Conservation (phyloP, 2,797 vertebrate genomes). For the Girardinus metallicus region DNA sequence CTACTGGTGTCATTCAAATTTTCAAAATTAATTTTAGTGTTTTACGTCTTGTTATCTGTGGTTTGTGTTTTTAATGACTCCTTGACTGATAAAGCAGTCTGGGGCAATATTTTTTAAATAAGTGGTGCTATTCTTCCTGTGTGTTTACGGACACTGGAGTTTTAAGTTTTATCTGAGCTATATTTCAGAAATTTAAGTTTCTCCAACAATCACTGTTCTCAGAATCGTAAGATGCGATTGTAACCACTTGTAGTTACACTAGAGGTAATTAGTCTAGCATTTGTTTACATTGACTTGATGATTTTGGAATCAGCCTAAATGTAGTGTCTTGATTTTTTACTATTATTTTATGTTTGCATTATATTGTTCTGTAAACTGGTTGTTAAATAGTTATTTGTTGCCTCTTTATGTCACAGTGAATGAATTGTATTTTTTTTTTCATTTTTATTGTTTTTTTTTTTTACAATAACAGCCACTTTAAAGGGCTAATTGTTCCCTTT, state of each 20-base stretch:
- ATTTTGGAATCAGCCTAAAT: slow-evolving; percentile 36
- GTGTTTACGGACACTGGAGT: slow-evolving; percentile 29
- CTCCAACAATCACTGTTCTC: slow-evolving; percentile 14
- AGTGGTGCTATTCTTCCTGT: slow-evolving; percentile 45
- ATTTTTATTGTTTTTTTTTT: not conserved
- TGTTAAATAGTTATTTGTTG: slow-evolving; percentile 35
- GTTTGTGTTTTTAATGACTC: slow-evolving; percentile 26
- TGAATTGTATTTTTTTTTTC: slow-evolving; percentile 12
- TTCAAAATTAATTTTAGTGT: not conserved
- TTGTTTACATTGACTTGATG: not conserved
- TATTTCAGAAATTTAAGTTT: slow-evolving; percentile 23
- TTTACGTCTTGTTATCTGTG: slow-evolving; percentile 25
- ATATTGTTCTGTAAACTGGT: slow-evolving; percentile 18
- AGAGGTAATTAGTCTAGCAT: slow-evolving; percentile 24
- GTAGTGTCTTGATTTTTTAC: not conserved
- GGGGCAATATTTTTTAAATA: slow-evolving; percentile 33
- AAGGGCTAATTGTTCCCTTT: not conserved
- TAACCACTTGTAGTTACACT: slow-evolving; percentile 37
- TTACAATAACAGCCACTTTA: slow-evolving; percentile 52
- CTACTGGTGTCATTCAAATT: not conserved
- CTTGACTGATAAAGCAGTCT: slow-evolving; percentile 46
- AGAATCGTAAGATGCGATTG: slow-evolving; percentile 4
- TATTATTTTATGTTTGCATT: slow-evolving; percentile 24
- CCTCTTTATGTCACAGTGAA: slow-evolving; percentile 47
- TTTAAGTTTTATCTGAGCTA: slow-evolving; percentile 34